Base-by-base conservation (phyloP, 1,140 invertebrate genomes). In the Lasioglossum baleicum region DNA sequence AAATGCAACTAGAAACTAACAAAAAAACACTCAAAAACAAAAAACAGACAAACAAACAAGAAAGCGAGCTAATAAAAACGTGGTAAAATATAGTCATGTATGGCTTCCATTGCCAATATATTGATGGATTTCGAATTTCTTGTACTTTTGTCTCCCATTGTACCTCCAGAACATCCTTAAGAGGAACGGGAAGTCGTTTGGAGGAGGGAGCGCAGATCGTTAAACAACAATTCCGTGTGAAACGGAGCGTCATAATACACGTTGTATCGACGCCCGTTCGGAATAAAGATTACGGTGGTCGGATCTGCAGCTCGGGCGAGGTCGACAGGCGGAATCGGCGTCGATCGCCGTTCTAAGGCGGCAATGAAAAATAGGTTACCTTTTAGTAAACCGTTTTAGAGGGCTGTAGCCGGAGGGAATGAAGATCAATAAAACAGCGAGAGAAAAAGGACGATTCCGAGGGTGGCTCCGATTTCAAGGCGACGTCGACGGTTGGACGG, bases 371-470 rank as follows among this genome's bases (percentile, higher is more conserved):
- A 91, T 90, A 88, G 86, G 87, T 88, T 88, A 89, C 86, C 89
- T 90, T 90, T 90, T 86, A 89, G 86, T 84, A 85, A 87, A 88
- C 76, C 87, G 87, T 90, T 92, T 87, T 78, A 84, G 81, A 87
- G 80, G 77, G 31, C 83, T 83, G 85, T 90, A 88, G 86, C 84
- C 78, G 81, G 72, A 89, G 88, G 87, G 88, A 90, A 90, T 87
- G 88, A 89, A 90, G 90, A 92, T 92, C 91, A 89, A 92, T 92
- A 92, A 92, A 92, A 91, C 88, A 90, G 90, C 64, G 83, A 83
- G 87, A 87, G 88, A 85, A 88, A 89, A 88, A 89, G 87, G 90
- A 86, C 88, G 88, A 90, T 88, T 85, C 35, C 82, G 88, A 88
- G 88, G 79, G 87, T 85, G 84, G 87, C 87, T 84, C 87, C 83